A percentile compares a stretch with the other conserved stretches of the same genome.
These are phyloP conservation scores for Seira musarum DNA, from an alignment of 2,888 invertebrate genomes.

Conservation along the genomic window DNA sequence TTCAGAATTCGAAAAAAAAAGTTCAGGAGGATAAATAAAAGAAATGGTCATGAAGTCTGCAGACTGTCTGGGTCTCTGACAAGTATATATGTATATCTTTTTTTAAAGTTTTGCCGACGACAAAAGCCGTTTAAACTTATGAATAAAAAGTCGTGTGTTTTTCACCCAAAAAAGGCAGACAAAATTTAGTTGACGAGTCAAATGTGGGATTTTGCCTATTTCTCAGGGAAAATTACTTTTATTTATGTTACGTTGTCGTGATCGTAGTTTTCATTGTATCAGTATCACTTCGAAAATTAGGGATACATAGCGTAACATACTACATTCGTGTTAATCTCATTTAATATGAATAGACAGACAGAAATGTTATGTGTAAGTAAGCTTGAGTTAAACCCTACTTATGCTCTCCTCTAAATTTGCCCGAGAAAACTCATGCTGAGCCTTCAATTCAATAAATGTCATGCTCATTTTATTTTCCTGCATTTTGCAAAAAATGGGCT, in stretches of 20 bases:
- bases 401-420: slow-evolving; percentile 13
- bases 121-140: not conserved
- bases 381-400: too few relatives aligned
- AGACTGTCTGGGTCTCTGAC: slow-evolving; percentile 26
- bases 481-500: slow-evolving; percentile 37
- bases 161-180: not conserved
- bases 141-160: too few relatives aligned
- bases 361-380: too few relatives aligned
- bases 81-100: too few relatives aligned
- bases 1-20: too few relatives aligned
- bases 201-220: not conserved
- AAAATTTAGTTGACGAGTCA: not conserved
- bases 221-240: not conserved
- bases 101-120: not conserved
- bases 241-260: not conserved
- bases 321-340: too few relatives aligned
- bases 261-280: slow-evolving; percentile 9
- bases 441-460: slow-evolving; percentile 58
- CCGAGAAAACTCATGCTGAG: slow-evolving; percentile 49
- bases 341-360: too few relatives aligned
- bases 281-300: slow-evolving; percentile 41
- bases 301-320: not conserved
- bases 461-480: slow-evolving; percentile 44
- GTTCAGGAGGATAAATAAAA: slow-evolving; percentile 6
- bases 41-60: slow-evolving; percentile 31